These are phyloP conservation scores for Parapsyche elsis DNA, from an alignment of 1,140 invertebrate species.

Conservation along the genomic window DNA sequence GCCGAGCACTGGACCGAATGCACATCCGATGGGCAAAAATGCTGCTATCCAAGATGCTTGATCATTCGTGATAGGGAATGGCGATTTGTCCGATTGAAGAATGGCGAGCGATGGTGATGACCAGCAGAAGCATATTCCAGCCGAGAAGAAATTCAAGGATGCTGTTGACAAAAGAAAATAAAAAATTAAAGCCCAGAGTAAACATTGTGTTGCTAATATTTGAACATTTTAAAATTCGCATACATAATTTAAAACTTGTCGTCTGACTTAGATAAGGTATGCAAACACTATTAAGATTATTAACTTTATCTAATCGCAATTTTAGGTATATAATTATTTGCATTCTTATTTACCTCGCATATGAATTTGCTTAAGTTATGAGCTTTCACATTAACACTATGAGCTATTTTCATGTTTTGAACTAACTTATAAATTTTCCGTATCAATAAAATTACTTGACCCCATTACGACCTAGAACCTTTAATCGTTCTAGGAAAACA, in stretches of 20 bases:
- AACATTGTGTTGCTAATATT: not conserved
- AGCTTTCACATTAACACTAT: no score
- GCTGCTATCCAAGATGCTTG: constrained; percentile 55
- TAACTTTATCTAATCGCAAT: not conserved
- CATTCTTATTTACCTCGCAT: no score
- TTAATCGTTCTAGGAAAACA: no score
- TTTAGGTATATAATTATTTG: not conserved
- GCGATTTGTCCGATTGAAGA: constrained; percentile 44
- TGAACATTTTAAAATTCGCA: not conserved
- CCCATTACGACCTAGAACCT: no score
- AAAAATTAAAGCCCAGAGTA: constrained; percentile 21
- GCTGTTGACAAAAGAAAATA: constrained; percentile 50
- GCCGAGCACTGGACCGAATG: constrained; percentile 53
- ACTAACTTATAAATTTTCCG: no score
- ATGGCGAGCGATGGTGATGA: constrained; percentile 53
- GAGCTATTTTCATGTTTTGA: no score
- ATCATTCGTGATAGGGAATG: constrained; percentile 49
- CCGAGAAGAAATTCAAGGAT: constrained; percentile 51
- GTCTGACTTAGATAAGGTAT: not conserved
- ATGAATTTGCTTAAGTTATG: no score
- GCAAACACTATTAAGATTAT: not conserved
- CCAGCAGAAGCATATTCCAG: constrained; percentile 53
- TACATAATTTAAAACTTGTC: not conserved
- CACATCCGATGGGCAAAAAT: constrained; percentile 54
- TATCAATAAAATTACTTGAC: no score